These are phyloP conservation scores for Agrotis puta DNA, from an alignment of 2,888 invertebrate genomes.

Conservation along the genomic window DNA sequence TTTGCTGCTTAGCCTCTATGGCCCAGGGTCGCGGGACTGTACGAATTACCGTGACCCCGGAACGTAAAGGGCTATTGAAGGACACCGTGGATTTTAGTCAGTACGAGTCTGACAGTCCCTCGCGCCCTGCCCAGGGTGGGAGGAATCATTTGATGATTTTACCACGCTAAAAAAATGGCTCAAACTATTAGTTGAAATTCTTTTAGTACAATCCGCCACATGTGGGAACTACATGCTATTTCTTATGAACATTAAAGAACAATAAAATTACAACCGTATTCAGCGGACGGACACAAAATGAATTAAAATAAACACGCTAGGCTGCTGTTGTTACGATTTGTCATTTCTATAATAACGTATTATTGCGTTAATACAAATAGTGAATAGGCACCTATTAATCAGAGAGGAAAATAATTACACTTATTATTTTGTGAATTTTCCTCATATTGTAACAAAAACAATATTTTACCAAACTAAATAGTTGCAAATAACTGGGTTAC, in stretches of 20 bases:
- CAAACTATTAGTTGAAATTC: not conserved
- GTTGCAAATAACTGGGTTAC: not conserved
- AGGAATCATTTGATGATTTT: too few species aligned
- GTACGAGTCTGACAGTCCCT: too few species aligned
- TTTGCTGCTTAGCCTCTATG: too few species aligned
- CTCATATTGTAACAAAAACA: slow-evolving; percentile 6
- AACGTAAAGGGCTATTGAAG: too few species aligned
- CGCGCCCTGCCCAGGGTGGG: too few species aligned
- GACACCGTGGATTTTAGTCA: too few species aligned
- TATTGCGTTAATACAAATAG: not conserved
- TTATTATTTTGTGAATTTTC: slow-evolving; percentile 16
- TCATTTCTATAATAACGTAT: slow-evolving; percentile 1
- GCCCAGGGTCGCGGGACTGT: too few species aligned
- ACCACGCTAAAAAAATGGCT: too few species aligned
- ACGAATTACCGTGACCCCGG: too few species aligned
- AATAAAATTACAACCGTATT: not conserved
- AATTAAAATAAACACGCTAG: not conserved
- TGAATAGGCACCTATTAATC: not conserved
- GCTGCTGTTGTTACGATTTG: not conserved
- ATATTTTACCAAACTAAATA: too few species aligned
- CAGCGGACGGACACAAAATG: not conserved
- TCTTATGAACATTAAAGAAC: not conserved
- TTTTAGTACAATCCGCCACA: not conserved
- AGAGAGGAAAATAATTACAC: slow-evolving; percentile 26
- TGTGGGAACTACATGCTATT: not conserved